Evolutionary conservation across 2,888 invertebrate genomes (phyloP), one percentile per base, ranked within the genome.

Genomic region (Ophion slaviceki): DNA sequence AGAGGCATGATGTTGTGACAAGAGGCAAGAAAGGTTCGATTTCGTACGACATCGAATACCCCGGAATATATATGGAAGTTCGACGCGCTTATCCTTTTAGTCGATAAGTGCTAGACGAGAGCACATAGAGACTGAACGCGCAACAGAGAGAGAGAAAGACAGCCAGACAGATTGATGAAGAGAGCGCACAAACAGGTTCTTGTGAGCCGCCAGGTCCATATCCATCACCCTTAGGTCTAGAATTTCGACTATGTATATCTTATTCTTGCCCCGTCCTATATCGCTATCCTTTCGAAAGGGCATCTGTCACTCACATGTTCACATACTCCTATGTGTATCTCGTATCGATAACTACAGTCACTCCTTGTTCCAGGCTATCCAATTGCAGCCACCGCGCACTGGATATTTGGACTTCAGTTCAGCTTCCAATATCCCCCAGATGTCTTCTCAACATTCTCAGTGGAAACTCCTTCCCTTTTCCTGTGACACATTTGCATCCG

Each of bases 21-120:
- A 66, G 24, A n/a, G 75, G 57, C 67, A 80, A 76, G 32, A 45
- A 75, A 45, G 64, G 36, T 59, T 85, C 78, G 79, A 83, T 72
- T 86, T 86, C 76, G 78, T 78, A 20, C 61, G 81, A 78, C 64
- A 84, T 84, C 78, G 47, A 81, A 86, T 84, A 86, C 66, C 70
- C 75, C 17, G 61, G 66, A 86, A 84, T 81, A 86, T 84, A 70
- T 74, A 32, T 74, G 57, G 28, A 59, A 71, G 20, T 75, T 57
- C 28, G 71, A 53, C 61, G 80, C 75, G 70, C 68, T 86, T 84
- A 83, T 83, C 80, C 86, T 81, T 86, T 86, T 76, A 79, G 71
- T 70, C 75, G 78, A 28, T 74, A 71, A 85, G 85, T 81, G 87
- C 67, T 76, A 61, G 74, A 45, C 66, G 47, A 17, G n/a, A 28